Percentiles rank a stretch among this genome's conserved stretches.
phyloP scores from a whole-genome alignment of 2,888 invertebrate species.

The Ametastegia equiseti region DNA sequence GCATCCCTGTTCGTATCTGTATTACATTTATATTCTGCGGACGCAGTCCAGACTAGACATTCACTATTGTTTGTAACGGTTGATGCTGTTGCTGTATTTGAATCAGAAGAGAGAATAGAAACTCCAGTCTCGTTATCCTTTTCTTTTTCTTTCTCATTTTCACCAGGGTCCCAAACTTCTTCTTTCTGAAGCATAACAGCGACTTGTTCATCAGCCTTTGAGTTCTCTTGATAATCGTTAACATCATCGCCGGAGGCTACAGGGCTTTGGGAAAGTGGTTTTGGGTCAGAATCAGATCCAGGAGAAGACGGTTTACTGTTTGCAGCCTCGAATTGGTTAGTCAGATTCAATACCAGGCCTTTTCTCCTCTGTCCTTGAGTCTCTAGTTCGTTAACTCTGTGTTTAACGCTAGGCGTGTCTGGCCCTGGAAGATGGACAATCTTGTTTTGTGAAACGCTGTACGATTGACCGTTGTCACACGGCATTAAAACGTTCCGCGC shows the following conservation, averaged over 20 bases:
- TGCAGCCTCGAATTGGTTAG: slow-evolving; percentile 78
- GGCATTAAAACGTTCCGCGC: slow-evolving; percentile 90
- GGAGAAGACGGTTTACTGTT: slow-evolving; percentile 74
- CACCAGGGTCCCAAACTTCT: slow-evolving; percentile 85
- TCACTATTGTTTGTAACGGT: slow-evolving; percentile 64
- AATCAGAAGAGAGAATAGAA: neutral
- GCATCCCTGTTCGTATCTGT: slow-evolving; percentile 70
- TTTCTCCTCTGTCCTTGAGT: slow-evolving; percentile 76
- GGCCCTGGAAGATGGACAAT: slow-evolving; percentile 88
- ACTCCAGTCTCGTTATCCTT: neutral
- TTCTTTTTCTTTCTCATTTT: slow-evolving; percentile 64
- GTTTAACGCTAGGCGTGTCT: slow-evolving; percentile 77
- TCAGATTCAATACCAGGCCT: slow-evolving; percentile 79
- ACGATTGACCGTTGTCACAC: slow-evolving; percentile 90
- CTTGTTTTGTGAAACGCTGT: slow-evolving; percentile 94
- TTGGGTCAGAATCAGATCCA: slow-evolving; percentile 61
- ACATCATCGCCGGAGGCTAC: neutral
- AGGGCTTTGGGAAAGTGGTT: slow-evolving; percentile 47
- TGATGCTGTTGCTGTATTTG: neutral
- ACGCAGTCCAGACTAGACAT: slow-evolving; percentile 77
- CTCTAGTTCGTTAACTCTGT: slow-evolving; percentile 86
- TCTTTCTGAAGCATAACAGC: slow-evolving; percentile 76
- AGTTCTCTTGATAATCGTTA: slow-evolving; percentile 33
- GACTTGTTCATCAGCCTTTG: slow-evolving; percentile 31
- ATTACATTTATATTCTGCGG: slow-evolving; percentile 70